Evolutionary conservation across 2,113 vertebrate genomes (phyloP).

Genomic region (Sinocyclocheilus grahami): DNA sequence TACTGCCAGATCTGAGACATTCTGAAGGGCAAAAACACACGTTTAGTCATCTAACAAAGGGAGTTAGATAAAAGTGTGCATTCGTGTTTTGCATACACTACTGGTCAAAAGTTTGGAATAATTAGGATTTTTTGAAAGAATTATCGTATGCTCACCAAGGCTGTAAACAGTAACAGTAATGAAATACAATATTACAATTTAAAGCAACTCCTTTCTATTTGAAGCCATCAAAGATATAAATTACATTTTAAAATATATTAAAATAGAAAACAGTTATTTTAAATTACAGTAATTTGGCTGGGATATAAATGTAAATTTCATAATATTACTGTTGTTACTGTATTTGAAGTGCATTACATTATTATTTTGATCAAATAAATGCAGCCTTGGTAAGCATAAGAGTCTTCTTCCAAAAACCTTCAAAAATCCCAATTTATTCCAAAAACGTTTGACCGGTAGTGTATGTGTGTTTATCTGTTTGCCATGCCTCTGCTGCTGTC

Average conservation of each 20-base stretch:
- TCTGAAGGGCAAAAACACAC: neutral
- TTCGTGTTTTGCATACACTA: neutral
- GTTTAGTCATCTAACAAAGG: neutral
- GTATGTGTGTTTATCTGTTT: neutral
- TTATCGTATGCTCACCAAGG: no score
- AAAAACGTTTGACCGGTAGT: neutral
- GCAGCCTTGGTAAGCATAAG: neutral
- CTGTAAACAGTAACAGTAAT: no score
- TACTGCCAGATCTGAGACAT: neutral
- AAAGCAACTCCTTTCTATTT: no score
- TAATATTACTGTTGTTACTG: neutral
- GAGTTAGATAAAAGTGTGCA: neutral
- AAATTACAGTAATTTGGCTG: no score
- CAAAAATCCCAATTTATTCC: neutral
- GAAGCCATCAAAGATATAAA: no score
- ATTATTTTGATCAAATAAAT: neutral
- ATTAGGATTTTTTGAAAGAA: no score
- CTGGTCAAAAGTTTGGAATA: no score
- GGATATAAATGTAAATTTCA: neutral
- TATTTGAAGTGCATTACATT: no score
- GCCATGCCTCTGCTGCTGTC: conserved; percentile 83
- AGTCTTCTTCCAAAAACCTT: neutral
- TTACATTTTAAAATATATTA: no score
- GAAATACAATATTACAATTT: no score
- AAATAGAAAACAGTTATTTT: no score